These are phyloP conservation scores for Phytoseiulus persimilis DNA, from an alignment of 2,888 invertebrate species.

Conservation along the genomic window DNA sequence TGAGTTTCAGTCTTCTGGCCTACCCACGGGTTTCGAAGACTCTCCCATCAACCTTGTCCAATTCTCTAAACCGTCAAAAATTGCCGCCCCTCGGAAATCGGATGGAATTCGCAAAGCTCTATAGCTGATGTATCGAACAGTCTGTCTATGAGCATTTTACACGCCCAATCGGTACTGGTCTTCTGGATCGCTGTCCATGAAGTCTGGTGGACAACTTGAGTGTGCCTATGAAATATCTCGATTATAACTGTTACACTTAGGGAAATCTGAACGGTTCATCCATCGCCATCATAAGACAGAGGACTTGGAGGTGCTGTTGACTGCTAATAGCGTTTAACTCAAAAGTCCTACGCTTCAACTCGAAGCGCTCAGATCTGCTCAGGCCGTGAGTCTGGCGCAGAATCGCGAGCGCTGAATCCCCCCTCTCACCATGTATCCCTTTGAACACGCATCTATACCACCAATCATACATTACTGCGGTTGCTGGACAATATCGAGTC, in stretches of 20 bases:
- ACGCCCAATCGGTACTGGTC: too few species aligned
- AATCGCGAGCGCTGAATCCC: neutral
- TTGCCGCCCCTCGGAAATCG: too few species aligned
- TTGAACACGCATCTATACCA: neutral
- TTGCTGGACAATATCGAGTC: neutral
- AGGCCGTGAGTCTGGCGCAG: neutral
- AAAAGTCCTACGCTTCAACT: conserved; percentile 30
- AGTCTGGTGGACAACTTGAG: too few species aligned
- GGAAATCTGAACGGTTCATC: neutral
- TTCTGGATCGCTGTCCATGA: too few species aligned
- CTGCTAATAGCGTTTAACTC: conserved; percentile 38
- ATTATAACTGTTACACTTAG: neutral
- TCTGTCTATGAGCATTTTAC: too few species aligned
- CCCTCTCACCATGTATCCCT: neutral
- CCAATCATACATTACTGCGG: neutral
- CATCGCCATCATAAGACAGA: neutral
- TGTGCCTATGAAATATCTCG: neutral
- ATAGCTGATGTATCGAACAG: too few species aligned
- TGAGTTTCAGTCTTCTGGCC: too few species aligned
- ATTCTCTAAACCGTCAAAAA: too few species aligned
- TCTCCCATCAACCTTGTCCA: too few species aligned
- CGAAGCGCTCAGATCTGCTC: neutral
- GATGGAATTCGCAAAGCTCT: too few species aligned
- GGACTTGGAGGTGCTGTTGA: conserved; percentile 39
- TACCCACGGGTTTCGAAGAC: too few species aligned